These are phyloP conservation scores for Amiota mariae DNA, from an alignment of 2,888 invertebrate genomes.

Conservation along the genomic window DNA sequence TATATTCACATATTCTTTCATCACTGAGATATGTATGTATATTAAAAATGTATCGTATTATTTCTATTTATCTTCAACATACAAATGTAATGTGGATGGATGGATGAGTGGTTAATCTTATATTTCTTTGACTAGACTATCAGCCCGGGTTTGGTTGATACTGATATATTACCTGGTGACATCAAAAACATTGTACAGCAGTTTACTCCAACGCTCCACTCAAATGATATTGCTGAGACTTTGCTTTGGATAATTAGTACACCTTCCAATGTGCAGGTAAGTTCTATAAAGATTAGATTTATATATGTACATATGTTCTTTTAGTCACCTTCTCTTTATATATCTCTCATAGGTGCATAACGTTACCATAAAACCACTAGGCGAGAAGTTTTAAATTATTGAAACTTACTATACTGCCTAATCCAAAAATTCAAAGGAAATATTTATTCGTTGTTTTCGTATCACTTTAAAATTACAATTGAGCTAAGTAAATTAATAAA, in stretches of 20 bases:
- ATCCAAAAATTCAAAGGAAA: background rate
- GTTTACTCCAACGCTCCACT: constrained; percentile 64
- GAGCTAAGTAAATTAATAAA: too few species aligned
- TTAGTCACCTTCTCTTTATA: constrained; percentile 9
- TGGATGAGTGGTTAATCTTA: background rate
- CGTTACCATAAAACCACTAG: constrained; percentile 69
- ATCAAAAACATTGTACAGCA: constrained; percentile 62
- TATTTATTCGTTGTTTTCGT: too few species aligned
- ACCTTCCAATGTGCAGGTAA: constrained; percentile 69
- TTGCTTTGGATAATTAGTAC: constrained; percentile 68
- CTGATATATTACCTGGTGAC: constrained; percentile 67
- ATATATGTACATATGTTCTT: too few species aligned
- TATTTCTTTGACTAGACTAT: constrained; percentile 55
- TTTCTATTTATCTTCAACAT: constrained; percentile 7
- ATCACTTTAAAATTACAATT: too few species aligned
- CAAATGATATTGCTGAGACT: constrained; percentile 69
- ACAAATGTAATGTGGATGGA: too few species aligned
- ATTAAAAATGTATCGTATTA: background rate
- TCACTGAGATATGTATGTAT: too few species aligned
- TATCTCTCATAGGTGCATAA: constrained; percentile 63
- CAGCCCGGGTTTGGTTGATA: constrained; percentile 69
- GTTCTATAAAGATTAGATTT: background rate
- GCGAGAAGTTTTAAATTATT: constrained; percentile 64
- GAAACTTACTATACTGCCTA: background rate
- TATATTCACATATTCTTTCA: too few species aligned